Evolutionary conservation across 2,888 invertebrate genomes (phyloP).

Genomic region (Dryomyza anilis): DNA sequence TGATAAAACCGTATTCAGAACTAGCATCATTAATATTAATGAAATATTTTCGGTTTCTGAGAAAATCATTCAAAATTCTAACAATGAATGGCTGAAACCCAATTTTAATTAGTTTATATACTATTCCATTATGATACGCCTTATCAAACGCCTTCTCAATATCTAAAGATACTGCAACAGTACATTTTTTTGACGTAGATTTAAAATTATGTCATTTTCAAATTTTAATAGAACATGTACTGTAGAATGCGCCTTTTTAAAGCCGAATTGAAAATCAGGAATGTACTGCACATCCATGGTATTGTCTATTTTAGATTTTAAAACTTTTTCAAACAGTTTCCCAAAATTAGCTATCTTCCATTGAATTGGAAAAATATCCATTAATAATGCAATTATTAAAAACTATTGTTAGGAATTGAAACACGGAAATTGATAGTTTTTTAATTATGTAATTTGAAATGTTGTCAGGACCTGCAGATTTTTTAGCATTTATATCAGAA

Average conservation of each 20-base stretch:
- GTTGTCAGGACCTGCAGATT: background rate
- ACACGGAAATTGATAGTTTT: conserved; percentile 5
- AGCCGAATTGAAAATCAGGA: conserved; percentile 25
- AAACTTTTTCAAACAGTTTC: conserved; percentile 14
- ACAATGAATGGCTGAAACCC: conserved; percentile 13
- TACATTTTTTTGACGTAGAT: conserved; percentile 10
- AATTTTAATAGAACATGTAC: conserved; percentile 28
- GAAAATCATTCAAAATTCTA: background rate
- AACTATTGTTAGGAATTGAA: conserved; percentile 8
- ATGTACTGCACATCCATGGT: conserved; percentile 14
- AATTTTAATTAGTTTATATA: conserved; percentile 9
- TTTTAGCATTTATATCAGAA: background rate
- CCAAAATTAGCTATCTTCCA: conserved; percentile 7
- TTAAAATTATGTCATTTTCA: conserved; percentile 21
- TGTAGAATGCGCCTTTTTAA: conserved; percentile 21
- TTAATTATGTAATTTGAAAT: conserved; percentile 22
- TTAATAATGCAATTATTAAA: conserved; percentile 28
- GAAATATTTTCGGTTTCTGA: conserved; percentile 16
- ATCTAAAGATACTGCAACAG: conserved; percentile 24
- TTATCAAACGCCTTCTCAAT: conserved; percentile 26
- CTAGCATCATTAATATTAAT: conserved; percentile 9
- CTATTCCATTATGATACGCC: conserved; percentile 20
- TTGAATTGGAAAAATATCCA: conserved; percentile 1
- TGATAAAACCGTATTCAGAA: background rate
- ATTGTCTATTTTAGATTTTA: conserved; percentile 10